Percentiles rank a stretch among this genome's conserved stretches.
Conservation (phyloP, 2,113 vertebrate genomes). For the Thamnophis sirtalis region DNA sequence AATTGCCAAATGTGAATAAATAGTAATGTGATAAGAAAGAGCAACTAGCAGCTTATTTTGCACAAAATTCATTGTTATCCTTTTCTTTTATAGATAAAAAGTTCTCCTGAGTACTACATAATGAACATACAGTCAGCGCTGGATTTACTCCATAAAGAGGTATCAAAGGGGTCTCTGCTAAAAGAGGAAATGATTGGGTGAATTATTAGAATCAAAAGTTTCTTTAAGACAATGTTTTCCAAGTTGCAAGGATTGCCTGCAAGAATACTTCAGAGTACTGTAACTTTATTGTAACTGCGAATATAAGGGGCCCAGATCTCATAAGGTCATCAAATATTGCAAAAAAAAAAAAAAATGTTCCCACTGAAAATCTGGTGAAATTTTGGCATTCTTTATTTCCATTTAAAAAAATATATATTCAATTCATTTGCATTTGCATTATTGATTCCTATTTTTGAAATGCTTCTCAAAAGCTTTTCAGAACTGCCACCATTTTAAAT, state of each 20-base stretch:
- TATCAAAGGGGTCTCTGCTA: constrained; percentile 37
- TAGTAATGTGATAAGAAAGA: not conserved
- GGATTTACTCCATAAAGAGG: constrained; percentile 73
- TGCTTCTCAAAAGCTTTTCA: not conserved
- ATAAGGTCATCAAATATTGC: not conserved
- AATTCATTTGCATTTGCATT: not conserved
- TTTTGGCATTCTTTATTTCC: not conserved
- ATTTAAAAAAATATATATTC: not conserved
- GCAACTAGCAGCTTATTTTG: not conserved
- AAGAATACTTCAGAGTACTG: not conserved
- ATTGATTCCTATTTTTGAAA: not conserved
- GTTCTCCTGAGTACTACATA: constrained; percentile 66
- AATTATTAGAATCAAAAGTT: not conserved
- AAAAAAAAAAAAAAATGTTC: not conserved
- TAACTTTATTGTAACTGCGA: not conserved
- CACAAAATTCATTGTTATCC: not conserved
- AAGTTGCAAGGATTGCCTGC: not conserved
- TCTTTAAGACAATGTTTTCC: not conserved
- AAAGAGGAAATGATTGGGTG: not conserved
- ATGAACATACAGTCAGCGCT: constrained; percentile 55
- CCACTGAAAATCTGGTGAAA: not conserved
- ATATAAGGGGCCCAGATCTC: not conserved
- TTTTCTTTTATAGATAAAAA: constrained; percentile 43
- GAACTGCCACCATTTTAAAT: not conserved
- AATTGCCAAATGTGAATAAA: not conserved